Percentiles rank a stretch among this genome's conserved stretches.
Evolutionary conservation across 2,888 invertebrate genomes (phyloP).

Genomic region (Spisula subtruncata): DNA sequence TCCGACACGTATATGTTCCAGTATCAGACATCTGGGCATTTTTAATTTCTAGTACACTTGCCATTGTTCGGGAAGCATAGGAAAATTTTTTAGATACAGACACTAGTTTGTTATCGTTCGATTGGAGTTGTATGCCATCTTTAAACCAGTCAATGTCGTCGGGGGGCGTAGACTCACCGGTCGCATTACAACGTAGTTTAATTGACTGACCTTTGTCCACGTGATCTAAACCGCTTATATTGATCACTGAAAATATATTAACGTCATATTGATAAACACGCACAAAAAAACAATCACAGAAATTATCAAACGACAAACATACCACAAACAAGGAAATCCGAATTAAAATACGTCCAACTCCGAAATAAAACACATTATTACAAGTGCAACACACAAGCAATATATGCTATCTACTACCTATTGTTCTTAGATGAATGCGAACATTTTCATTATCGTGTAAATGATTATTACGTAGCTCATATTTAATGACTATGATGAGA

Average conservation of each 20-base stretch:
- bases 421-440: not conserved
- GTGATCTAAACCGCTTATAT: constrained; percentile 71
- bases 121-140: constrained; percentile 74
- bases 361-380: not conserved
- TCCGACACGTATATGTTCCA: constrained; percentile 78
- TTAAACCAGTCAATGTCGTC: constrained; percentile 79
- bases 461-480: not conserved
- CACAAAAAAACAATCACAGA: not conserved
- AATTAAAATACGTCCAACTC: not conserved
- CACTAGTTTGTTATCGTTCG: constrained; percentile 62
- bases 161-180: constrained; percentile 73
- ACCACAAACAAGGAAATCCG: not conserved
- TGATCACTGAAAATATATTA: constrained; percentile 71
- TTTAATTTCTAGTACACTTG: constrained; percentile 72
- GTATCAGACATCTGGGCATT: constrained; percentile 74
- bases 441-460: not conserved
- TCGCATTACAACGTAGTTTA: constrained; percentile 77
- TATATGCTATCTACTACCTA: not conserved
- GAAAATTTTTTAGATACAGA: constrained; percentile 73
- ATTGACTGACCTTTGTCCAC: constrained; percentile 76
- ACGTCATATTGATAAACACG: constrained; percentile 17
- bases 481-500: no score
- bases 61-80: constrained; percentile 69
- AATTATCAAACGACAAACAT: not conserved
- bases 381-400: not conserved